A percentile compares a stretch with the other conserved stretches of the same genome.
Conservation (phyloP, 2,888 invertebrate genomes). For the Escarpia spicata region DNA sequence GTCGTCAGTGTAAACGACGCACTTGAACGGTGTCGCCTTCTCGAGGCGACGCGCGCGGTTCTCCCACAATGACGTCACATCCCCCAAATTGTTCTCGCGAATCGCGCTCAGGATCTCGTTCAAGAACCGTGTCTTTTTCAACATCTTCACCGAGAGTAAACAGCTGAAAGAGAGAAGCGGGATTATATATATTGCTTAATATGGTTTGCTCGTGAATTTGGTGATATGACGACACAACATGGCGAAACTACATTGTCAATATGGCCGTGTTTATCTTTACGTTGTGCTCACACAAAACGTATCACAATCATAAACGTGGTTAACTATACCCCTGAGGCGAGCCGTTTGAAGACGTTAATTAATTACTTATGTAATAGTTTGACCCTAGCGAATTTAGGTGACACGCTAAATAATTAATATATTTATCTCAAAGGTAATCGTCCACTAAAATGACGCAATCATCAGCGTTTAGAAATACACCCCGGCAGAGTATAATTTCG, state of each 20-base stretch:
- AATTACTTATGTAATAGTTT: not conserved
- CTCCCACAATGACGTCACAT: constrained; percentile 29
- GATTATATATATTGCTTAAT: not conserved
- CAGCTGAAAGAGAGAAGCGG: not conserved
- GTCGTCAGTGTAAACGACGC: not conserved
- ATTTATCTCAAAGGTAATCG: not conserved
- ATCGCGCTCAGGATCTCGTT: constrained; percentile 29
- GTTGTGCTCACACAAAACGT: not conserved
- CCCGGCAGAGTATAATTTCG: not conserved
- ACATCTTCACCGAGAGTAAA: constrained; percentile 19
- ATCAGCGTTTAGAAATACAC: not conserved
- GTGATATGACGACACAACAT: no score
- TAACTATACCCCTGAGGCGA: not conserved
- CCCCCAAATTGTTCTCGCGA: constrained; percentile 28
- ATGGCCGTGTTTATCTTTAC: not conserved
- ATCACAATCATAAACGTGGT: not conserved
- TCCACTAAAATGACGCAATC: not conserved
- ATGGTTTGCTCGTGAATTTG: not conserved
- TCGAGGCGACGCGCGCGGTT: not conserved
- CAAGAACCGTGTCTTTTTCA: constrained; percentile 27
- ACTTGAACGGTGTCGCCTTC: not conserved
- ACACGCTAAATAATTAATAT: not conserved
- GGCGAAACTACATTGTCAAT: not conserved
- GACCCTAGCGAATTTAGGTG: not conserved
- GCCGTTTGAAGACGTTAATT: not conserved